Evolutionary conservation across 2,888 invertebrate species (phyloP).

Genomic region (Cheilosia vulpina): DNA sequence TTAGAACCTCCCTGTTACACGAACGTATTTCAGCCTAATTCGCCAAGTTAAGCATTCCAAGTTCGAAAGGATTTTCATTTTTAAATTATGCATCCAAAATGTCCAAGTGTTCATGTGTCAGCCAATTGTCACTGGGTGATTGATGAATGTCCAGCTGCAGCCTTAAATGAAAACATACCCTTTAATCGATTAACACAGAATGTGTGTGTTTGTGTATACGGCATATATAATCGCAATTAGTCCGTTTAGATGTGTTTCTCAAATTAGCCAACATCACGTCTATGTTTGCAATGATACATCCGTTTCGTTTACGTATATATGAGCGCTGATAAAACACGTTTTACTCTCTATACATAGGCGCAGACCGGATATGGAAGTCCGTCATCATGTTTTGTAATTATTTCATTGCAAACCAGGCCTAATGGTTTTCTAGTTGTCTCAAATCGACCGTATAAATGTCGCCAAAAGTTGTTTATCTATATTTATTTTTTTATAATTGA

Average conservation of each 20-base stretch:
- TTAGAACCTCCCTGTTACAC: too few species aligned
- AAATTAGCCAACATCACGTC: conserved; percentile 15
- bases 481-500: conserved; percentile 63
- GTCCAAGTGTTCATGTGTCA: background rate
- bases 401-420: conserved; percentile 65
- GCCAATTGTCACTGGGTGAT: conserved; percentile 27
- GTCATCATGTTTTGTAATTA: conserved; percentile 44
- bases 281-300: conserved; percentile 32
- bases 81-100: background rate
- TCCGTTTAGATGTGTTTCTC: conserved; percentile 5
- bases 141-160: conserved; percentile 15
- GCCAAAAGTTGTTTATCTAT: conserved; percentile 52
- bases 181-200: background rate
- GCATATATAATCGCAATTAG: conserved; percentile 19
- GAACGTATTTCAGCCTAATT: background rate
- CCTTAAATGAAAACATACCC: conserved; percentile 17
- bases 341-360: conserved; percentile 12
- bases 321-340: conserved; percentile 21
- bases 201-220: background rate
- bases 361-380: conserved; percentile 63
- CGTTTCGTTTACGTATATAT: conserved; percentile 5
- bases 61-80: conserved; percentile 6
- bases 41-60: background rate
- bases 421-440: conserved; percentile 40
- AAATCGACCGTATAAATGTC: conserved; percentile 62